Evolutionary conservation across 1,140 invertebrate species (phyloP).

Genomic region (Tribolium castaneum): DNA sequence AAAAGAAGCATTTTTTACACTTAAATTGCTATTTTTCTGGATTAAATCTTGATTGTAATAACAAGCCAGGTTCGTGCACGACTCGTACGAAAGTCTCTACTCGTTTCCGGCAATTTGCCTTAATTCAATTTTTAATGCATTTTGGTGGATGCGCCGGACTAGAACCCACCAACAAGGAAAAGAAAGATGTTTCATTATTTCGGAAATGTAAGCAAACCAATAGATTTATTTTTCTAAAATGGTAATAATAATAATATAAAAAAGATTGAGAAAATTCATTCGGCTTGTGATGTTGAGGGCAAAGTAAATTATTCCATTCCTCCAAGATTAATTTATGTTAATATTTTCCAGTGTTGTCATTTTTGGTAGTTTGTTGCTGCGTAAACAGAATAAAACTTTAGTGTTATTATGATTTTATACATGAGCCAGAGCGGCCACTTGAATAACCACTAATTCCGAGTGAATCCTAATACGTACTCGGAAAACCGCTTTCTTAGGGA

Average conservation of each 20-base stretch:
- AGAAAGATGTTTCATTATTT: no score
- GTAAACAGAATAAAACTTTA: background rate
- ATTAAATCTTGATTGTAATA: slow-evolving; percentile 29
- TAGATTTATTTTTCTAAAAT: no score
- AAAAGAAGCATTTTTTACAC: slow-evolving; percentile 42
- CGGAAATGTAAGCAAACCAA: no score
- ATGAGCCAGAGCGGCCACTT: slow-evolving; percentile 9
- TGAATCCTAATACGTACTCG: slow-evolving; percentile 40
- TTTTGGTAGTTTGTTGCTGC: background rate
- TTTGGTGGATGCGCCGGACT: slow-evolving; percentile 34
- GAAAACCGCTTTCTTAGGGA: slow-evolving; percentile 38
- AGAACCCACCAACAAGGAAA: background rate
- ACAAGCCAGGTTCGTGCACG: background rate
- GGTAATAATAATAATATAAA: no score
- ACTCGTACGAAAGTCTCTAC: background rate
- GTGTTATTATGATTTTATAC: background rate
- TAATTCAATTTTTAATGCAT: slow-evolving; percentile 21
- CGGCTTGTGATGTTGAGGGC: no score
- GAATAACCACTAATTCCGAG: slow-evolving; percentile 37
- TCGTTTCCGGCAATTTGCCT: background rate
- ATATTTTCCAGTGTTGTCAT: no score
- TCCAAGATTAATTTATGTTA: no score
- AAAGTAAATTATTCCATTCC: no score
- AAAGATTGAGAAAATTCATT: no score
- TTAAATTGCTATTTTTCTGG: slow-evolving; percentile 47